phyloP scores from a whole-genome alignment of 2,888 invertebrate genomes.

The Agriopis leucophaearia region DNA sequence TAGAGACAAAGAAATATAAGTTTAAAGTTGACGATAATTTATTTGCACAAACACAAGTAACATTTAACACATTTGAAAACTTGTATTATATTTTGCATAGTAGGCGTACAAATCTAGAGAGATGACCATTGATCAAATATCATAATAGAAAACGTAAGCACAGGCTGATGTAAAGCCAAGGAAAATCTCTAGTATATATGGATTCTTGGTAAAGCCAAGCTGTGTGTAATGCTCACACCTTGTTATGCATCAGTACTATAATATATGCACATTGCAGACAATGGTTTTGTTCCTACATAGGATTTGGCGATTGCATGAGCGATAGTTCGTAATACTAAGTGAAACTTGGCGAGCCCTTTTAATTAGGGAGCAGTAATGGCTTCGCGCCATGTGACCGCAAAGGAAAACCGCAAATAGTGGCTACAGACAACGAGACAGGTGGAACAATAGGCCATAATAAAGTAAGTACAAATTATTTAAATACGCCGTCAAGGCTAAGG shows the following conservation, averaged over 20 bases:
- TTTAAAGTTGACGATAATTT: not conserved
- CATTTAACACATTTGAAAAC: too few relatives aligned
- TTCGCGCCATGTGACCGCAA: constrained; percentile 62
- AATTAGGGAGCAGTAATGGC: constrained; percentile 71
- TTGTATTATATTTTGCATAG: too few relatives aligned
- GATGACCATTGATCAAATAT: too few relatives aligned
- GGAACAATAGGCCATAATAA: constrained; percentile 70
- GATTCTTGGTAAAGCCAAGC: not conserved
- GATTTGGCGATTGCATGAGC: constrained; percentile 50
- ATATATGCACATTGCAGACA: constrained; percentile 51
- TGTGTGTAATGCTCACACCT: constrained; percentile 31
- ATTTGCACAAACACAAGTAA: not conserved
- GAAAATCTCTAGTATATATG: too few relatives aligned
- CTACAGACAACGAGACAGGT: constrained; percentile 45
- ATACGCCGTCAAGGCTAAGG: constrained; percentile 11
- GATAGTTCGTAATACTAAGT: constrained; percentile 53
- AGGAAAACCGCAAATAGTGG: constrained; percentile 66
- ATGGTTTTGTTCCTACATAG: constrained; percentile 50
- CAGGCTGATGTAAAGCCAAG: too few relatives aligned
- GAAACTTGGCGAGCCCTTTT: constrained; percentile 60
- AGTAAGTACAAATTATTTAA: constrained; percentile 39
- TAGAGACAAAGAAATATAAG: too few relatives aligned
- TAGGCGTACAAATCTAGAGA: too few relatives aligned
- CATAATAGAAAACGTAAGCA: too few relatives aligned
- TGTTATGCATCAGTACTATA: constrained; percentile 50